These are phyloP conservation scores for Gallinago jamesoni DNA, from an alignment of 2,113 vertebrate genomes.

Conservation along the genomic window DNA sequence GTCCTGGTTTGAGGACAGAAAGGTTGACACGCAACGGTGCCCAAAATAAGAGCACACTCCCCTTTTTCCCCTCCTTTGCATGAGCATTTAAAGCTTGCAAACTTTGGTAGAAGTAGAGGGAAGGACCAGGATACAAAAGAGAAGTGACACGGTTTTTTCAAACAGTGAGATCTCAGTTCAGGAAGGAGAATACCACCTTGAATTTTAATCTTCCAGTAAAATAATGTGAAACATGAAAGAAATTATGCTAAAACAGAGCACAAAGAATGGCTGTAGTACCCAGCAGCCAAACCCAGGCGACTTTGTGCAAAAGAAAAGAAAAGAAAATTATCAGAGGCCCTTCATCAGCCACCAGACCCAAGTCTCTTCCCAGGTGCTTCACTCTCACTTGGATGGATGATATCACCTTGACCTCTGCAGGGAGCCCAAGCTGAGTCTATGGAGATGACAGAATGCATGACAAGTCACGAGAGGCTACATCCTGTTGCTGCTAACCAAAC, in stretches of 20 bases:
- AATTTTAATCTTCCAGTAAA: neutral
- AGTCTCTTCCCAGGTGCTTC: neutral
- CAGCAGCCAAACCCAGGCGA: neutral
- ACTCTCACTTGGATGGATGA: accelerated
- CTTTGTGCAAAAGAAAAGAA: neutral
- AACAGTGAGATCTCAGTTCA: neutral
- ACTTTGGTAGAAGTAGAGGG: neutral
- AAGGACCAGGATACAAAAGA: neutral
- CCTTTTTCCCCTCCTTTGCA: neutral
- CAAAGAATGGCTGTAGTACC: neutral
- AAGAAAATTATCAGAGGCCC: neutral
- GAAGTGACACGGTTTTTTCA: neutral
- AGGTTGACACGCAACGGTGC: neutral
- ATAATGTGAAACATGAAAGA: neutral
- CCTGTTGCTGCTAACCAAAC: neutral
- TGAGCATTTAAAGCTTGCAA: neutral
- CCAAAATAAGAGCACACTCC: neutral
- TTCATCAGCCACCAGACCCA: neutral
- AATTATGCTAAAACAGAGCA: neutral
- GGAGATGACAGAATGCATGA: neutral
- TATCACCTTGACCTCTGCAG: neutral
- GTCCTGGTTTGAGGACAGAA: neutral
- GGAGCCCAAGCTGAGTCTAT: neutral
- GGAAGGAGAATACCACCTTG: neutral
- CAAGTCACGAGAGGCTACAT: neutral